phyloP scores from a whole-genome alignment of 2,113 vertebrate genomes.

The Daphoenositta chrysoptera region DNA sequence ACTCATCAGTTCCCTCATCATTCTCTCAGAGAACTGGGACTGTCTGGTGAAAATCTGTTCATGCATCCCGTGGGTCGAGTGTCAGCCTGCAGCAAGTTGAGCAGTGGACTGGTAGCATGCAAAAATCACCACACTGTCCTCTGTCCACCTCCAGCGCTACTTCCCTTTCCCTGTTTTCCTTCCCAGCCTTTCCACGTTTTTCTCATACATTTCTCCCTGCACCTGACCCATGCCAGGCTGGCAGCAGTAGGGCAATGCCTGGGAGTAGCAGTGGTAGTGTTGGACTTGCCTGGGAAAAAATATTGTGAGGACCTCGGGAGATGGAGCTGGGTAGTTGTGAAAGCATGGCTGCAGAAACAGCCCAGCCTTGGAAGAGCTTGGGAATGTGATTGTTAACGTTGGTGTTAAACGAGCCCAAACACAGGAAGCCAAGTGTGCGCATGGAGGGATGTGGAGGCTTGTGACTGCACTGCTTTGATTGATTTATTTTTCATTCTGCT shows the following conservation, averaged over 20 bases:
- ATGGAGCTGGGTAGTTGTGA: background rate
- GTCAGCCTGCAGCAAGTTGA: background rate
- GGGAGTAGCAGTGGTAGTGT: background rate
- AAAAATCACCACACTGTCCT: background rate
- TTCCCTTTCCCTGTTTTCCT: background rate
- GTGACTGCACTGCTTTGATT: background rate
- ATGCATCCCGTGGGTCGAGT: accelerated
- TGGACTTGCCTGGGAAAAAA: background rate
- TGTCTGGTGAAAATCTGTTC: background rate
- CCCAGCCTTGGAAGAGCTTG: background rate
- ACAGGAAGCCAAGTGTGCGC: background rate
- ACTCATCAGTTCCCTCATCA: background rate
- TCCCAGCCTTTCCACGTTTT: background rate
- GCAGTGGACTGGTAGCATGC: background rate
- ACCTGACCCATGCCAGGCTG: background rate
- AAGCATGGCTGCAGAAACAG: background rate
- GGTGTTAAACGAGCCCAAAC: background rate
- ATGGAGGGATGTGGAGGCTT: background rate
- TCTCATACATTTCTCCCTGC: background rate
- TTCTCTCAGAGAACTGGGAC: background rate
- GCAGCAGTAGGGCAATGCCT: background rate
- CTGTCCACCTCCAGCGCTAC: background rate
- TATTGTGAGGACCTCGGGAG: accelerated
- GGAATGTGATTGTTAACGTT: background rate
- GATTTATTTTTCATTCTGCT: background rate